Evolutionary conservation across 2,113 vertebrate species (phyloP).

Genomic region (Cranoglanis bouderius): DNA sequence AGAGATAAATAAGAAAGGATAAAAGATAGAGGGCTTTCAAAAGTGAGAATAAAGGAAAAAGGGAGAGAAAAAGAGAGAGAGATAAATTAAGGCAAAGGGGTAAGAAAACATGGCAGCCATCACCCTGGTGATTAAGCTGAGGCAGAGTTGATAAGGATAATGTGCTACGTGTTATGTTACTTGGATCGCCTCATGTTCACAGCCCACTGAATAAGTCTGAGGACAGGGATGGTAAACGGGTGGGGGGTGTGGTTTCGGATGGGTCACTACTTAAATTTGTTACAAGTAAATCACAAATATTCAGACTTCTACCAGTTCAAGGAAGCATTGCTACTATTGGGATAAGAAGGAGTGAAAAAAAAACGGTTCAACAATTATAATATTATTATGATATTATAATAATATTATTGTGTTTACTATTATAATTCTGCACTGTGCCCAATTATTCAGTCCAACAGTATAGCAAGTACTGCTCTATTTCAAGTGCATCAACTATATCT

Average conservation of each 20-base stretch:
- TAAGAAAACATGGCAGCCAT: slow-evolving; percentile 62
- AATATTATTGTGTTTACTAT: background rate
- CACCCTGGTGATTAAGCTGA: slow-evolving; percentile 58
- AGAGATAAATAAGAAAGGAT: slow-evolving; percentile 56
- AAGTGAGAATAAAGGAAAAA: slow-evolving; percentile 29
- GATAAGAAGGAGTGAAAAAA: background rate
- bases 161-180: slow-evolving; percentile 62
- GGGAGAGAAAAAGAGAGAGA: slow-evolving; percentile 30
- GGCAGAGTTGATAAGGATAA: slow-evolving; percentile 61
- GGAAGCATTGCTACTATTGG: background rate
- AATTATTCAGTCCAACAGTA: background rate
- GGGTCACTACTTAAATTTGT: background rate
- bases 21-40: slow-evolving; percentile 36
- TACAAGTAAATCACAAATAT: slow-evolving; percentile 10
- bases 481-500: background rate
- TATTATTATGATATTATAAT: background rate
- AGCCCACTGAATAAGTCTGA: slow-evolving; percentile 26
- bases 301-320: slow-evolving; percentile 23
- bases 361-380: background rate
- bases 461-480: background rate
- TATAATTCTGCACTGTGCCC: background rate
- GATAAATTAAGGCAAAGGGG: slow-evolving; percentile 47
- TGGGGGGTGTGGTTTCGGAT: background rate
- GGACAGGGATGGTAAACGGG: background rate
- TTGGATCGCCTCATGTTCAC: slow-evolving; percentile 42